Conservation (phyloP, 37 sponge, comb jelly and placozoan genomes). For the Oopsacas minuta region DNA sequence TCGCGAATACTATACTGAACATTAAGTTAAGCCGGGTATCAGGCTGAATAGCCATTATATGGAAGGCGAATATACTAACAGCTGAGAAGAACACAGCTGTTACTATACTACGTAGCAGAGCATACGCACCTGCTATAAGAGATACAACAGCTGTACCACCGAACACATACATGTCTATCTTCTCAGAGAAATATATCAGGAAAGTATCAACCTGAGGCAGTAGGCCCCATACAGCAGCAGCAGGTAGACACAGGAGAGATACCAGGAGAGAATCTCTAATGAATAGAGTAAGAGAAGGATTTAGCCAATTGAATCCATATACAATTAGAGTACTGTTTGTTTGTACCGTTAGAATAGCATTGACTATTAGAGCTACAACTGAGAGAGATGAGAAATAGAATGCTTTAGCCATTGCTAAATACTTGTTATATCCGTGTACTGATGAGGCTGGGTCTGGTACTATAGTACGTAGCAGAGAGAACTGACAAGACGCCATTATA, state of each 20-base stretch:
- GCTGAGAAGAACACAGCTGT: neutral
- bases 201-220: constrained; percentile 81
- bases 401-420: neutral
- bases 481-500: neutral
- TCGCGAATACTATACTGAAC: neutral
- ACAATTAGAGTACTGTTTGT: neutral
- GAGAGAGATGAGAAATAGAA: neutral
- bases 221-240: constrained; percentile 28
- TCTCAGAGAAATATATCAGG: constrained; percentile 59
- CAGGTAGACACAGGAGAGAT: neutral
- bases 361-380: neutral
- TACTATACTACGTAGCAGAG: neutral
- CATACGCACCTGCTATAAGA: neutral
- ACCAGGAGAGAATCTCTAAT: neutral
- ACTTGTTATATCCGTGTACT: constrained; percentile 11
- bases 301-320: neutral
- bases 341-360: neutral
- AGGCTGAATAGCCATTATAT: neutral
- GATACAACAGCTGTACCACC: constrained; percentile 58
- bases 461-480: constrained; percentile 4
- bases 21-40: neutral
- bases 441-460: constrained; percentile 12
- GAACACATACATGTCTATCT: constrained; percentile 80
- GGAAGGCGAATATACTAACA: neutral
- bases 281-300: neutral